Base-by-base conservation (phyloP, 2,888 invertebrate species). In the Lithophane semibrunnea region DNA sequence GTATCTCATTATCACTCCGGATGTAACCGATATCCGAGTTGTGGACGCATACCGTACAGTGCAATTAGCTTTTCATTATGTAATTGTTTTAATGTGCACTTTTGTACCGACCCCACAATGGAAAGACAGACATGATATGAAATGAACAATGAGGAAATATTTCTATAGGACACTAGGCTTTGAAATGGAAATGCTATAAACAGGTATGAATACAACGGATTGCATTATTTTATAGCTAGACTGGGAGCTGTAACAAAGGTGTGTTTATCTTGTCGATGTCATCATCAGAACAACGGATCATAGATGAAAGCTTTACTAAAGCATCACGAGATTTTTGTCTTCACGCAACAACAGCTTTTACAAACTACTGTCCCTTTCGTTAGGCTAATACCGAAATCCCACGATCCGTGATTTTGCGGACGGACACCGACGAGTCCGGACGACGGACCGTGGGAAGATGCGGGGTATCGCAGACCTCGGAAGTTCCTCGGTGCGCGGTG, bases 1-100 rank as follows among this genome's bases (percentile, higher is more conserved):
- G 82, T 87, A 86, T 81, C 76, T 72, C 82, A 86, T 87, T 89
- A 90, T 82, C 74, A 76, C 88, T 88, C 88, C 90, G 91, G 91
- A 91, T 89, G 88, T 84, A 77, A 85, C 86, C 82, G 87, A 89
- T 86, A 88, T 89, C 88, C 73, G 77, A 77, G 75, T 84, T 82
- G 84, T 82, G 80, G 73, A 80, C 81, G 74, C 72, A 74, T 75
- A 86, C 78, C 77, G 79, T 73, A 80, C 60, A 81, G 76, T 66
- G 77, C 77, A 84, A 88, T 86, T 88, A 87, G 84, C 75, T 84
- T 83, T 88, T 79, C 65, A 84, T 88, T 84, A 86, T 82, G 79
- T 84, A 86, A 88, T 86, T 86, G 80, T 80, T 75, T 63, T 69
- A 79, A 88, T 78, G 67, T 77, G 58, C 47, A 79, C 72, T 73